phyloP scores from a whole-genome alignment of 2,888 invertebrate species.

The Acanthoscelides obtectus region DNA sequence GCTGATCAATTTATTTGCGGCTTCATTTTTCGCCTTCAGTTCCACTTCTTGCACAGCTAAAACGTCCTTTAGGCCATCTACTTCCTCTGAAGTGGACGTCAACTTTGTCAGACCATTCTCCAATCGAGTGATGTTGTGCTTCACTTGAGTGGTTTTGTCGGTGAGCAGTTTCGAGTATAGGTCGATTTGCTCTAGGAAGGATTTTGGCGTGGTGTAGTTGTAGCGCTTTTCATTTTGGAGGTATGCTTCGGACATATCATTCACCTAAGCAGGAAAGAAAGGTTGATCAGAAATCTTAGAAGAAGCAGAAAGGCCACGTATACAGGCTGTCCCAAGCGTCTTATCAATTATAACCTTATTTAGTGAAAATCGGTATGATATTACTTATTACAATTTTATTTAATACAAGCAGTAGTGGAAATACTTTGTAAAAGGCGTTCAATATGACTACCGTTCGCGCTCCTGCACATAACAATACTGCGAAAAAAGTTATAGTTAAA shows the following conservation, averaged over 20 bases:
- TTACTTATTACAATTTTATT: too few species aligned
- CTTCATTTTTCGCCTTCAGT: conserved; percentile 81
- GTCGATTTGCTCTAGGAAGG: conserved; percentile 88
- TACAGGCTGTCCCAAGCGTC: too few species aligned
- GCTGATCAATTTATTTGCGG: conserved; percentile 81
- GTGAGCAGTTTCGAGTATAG: conserved; percentile 69
- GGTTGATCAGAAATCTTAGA: too few species aligned
- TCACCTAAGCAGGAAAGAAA: too few species aligned
- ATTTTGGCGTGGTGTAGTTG: conserved; percentile 96
- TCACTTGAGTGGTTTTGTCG: conserved; percentile 64
- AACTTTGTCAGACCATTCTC: conserved; percentile 87
- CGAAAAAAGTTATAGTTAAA: too few species aligned
- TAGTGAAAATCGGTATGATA: too few species aligned
- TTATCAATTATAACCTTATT: too few species aligned
- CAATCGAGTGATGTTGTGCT: conserved; percentile 71
- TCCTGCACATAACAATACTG: too few species aligned
- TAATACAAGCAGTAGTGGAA: too few species aligned
- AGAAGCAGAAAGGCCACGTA: too few species aligned
- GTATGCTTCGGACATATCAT: conserved; percentile 76
- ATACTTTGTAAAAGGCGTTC: too few species aligned
- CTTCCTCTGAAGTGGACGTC: conserved; percentile 79
- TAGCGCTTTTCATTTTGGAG: conserved; percentile 81
- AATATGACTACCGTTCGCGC: too few species aligned
- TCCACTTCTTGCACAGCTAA: conserved; percentile 62
- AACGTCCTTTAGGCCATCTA: conserved; percentile 74